Evolutionary conservation across 2,888 invertebrate species (phyloP).

Genomic region (Phalera bucephala): DNA sequence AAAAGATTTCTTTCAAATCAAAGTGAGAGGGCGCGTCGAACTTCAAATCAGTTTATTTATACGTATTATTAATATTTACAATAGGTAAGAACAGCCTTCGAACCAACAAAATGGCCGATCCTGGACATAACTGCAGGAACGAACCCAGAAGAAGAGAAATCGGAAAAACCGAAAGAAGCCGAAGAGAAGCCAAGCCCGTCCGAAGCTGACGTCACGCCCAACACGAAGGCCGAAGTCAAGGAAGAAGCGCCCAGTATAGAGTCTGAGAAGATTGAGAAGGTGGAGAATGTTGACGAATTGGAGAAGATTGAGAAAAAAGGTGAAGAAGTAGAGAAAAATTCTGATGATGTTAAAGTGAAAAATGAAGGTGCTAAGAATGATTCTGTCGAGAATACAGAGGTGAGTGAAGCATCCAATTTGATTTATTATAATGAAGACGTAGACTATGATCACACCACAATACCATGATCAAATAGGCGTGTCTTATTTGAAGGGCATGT

Average conservation of each 20-base stretch:
- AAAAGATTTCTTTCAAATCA: too few species aligned
- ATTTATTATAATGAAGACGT: too few species aligned
- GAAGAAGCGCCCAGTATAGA: constrained; percentile 60
- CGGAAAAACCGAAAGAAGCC: constrained; percentile 26
- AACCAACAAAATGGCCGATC: constrained; percentile 95
- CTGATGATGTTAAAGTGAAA: constrained; percentile 5
- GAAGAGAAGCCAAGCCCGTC: constrained; percentile 17
- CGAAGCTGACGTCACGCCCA: constrained; percentile 27
- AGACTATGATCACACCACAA: too few species aligned
- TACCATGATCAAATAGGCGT: too few species aligned
- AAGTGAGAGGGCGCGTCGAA: too few species aligned
- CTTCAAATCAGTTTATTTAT: too few species aligned
- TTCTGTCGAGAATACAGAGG: neutral
- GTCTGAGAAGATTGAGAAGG: constrained; percentile 4
- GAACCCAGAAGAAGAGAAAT: constrained; percentile 42
- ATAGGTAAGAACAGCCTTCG: constrained; percentile 91
- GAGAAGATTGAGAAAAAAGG: too few species aligned
- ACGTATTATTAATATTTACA: too few species aligned
- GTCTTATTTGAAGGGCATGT: too few species aligned
- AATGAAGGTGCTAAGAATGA: neutral
- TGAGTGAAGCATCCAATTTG: too few species aligned
- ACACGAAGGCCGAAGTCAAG: constrained; percentile 18
- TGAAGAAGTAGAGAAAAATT: constrained; percentile 7
- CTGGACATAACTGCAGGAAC: constrained; percentile 74
- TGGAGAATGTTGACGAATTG: constrained; percentile 3